Evolutionary conservation across 2,888 invertebrate species (phyloP).

Genomic region (Portevinia maculata): DNA sequence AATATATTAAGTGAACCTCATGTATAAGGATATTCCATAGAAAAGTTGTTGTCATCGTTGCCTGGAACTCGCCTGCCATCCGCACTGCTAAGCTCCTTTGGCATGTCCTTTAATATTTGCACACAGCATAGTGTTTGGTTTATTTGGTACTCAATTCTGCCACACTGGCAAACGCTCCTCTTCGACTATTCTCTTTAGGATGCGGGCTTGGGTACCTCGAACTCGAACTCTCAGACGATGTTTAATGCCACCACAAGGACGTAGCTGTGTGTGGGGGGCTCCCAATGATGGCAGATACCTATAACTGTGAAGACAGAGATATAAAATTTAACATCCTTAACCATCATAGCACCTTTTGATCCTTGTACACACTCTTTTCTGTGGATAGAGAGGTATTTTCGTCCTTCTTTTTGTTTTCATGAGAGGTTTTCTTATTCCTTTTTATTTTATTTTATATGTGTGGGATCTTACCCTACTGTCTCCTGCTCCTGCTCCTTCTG

Average conservation of each 20-base stretch:
- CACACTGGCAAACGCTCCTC: slow-evolving; percentile 65
- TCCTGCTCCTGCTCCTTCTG: not conserved
- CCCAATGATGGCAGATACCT: slow-evolving; percentile 6
- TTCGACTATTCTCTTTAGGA: slow-evolving; percentile 68
- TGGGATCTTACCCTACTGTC: not conserved
- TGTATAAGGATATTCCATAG: slow-evolving; percentile 17
- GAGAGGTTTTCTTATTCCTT: slow-evolving; percentile 12
- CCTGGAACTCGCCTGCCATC: not conserved
- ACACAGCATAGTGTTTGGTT: slow-evolving; percentile 70
- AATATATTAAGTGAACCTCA: slow-evolving; percentile 4
- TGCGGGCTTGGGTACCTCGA: slow-evolving; percentile 39
- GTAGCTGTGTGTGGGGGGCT: slow-evolving; percentile 15
- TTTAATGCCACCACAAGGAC: slow-evolving; percentile 56
- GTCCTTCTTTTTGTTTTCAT: slow-evolving; percentile 41
- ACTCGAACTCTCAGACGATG: slow-evolving; percentile 52
- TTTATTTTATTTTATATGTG: not conserved
- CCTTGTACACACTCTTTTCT: slow-evolving; percentile 65
- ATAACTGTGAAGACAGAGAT: slow-evolving; percentile 37
- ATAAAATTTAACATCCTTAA: slow-evolving; percentile 72
- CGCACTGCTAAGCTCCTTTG: slow-evolving; percentile 33
- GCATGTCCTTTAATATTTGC: slow-evolving; percentile 73
- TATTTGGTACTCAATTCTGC: slow-evolving; percentile 71
- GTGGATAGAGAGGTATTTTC: slow-evolving; percentile 39
- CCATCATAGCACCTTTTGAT: slow-evolving; percentile 72
- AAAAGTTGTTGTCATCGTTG: slow-evolving; percentile 49